Evolutionary conservation across 2,113 vertebrate species (phyloP).

Genomic region (Setophaga petechia): DNA sequence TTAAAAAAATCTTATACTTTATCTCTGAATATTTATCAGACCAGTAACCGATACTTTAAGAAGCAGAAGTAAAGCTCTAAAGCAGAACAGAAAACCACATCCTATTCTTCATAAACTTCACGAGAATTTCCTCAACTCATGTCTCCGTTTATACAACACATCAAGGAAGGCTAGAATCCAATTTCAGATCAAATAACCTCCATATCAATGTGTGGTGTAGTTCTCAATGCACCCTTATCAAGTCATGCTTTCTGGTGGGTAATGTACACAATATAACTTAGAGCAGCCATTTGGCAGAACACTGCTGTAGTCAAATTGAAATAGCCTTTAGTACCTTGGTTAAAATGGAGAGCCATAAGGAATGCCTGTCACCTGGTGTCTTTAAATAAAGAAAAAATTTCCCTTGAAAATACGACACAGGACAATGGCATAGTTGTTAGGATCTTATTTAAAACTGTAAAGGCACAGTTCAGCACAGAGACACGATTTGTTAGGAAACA

Average conservation of each 20-base stretch:
- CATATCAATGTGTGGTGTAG: constrained; percentile 71
- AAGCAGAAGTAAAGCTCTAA: constrained; percentile 48
- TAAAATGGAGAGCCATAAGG: constrained; percentile 70
- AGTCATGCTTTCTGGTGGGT: constrained; percentile 75
- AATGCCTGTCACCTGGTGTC: constrained; percentile 63
- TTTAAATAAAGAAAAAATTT: constrained; percentile 69
- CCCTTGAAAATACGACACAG: not conserved
- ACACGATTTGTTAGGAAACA: constrained; percentile 62
- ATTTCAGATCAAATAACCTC: constrained; percentile 83
- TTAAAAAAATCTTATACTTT: constrained; percentile 34
- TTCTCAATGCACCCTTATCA: constrained; percentile 75
- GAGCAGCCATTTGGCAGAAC: constrained; percentile 77
- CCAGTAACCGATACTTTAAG: not conserved
- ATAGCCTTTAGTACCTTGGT: constrained; percentile 74
- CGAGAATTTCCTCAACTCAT: constrained; percentile 66
- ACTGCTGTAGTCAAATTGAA: constrained; percentile 77
- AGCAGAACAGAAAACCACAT: not conserved
- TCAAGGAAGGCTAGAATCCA: constrained; percentile 78
- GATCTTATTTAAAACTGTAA: constrained; percentile 71
- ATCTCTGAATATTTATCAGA: constrained; percentile 71
- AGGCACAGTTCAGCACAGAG: constrained; percentile 9
- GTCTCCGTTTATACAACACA: constrained; percentile 77
- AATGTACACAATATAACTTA: constrained; percentile 72
- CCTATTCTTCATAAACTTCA: constrained; percentile 66
- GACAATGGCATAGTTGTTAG: constrained; percentile 56